These are phyloP conservation scores for Nymphalis c-album DNA, from an alignment of 2,888 invertebrate genomes.

Conservation along the genomic window DNA sequence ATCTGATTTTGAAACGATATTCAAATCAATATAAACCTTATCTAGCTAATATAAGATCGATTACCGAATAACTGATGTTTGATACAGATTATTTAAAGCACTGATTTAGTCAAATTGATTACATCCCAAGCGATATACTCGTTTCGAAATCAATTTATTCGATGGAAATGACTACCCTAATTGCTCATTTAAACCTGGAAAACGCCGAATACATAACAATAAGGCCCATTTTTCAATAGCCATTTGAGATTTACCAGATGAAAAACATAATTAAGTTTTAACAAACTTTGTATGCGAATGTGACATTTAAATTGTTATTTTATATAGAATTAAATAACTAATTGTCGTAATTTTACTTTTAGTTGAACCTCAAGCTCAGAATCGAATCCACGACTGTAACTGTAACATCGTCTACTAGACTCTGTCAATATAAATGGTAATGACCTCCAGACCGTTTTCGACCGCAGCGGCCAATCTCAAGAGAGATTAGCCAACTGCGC, in stretches of 20 bases:
- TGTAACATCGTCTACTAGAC: too few relatives aligned
- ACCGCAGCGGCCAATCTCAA: too few relatives aligned
- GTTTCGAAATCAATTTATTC: slow-evolving; percentile 41
- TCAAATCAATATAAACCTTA: slow-evolving; percentile 2
- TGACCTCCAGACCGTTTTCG: too few relatives aligned
- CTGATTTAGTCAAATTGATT: slow-evolving; percentile 62
- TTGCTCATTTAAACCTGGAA: not conserved
- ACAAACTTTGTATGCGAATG: too few relatives aligned
- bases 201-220: not conserved
- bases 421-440: too few relatives aligned
- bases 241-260: not conserved
- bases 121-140: slow-evolving; percentile 52
- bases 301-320: too few relatives aligned
- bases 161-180: slow-evolving; percentile 18
- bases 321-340: too few relatives aligned
- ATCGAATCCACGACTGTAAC: too few relatives aligned
- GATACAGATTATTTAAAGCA: slow-evolving; percentile 51
- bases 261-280: too few relatives aligned
- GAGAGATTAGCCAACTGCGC: too few relatives aligned
- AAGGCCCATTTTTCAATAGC: slow-evolving; percentile 5
- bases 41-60: not conserved
- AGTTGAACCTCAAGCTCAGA: too few relatives aligned
- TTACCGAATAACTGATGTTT: slow-evolving; percentile 13
- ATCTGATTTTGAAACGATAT: not conserved
- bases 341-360: too few relatives aligned